Evolutionary conservation across 1,140 invertebrate genomes (phyloP), one percentile per base, ranked within the genome.

Genomic region (Trachelipus rathkii): DNA sequence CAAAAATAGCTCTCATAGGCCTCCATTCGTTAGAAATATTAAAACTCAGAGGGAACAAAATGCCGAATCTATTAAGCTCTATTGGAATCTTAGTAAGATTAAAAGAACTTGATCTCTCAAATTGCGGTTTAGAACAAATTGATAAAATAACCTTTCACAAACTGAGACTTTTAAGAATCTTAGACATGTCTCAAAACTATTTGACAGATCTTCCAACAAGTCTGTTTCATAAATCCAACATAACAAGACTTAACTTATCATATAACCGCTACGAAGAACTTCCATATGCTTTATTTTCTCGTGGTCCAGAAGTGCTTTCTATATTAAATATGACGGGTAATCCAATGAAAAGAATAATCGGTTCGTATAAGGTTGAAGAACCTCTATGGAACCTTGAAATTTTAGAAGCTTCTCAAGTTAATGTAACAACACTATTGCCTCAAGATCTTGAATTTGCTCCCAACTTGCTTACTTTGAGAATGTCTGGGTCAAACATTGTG

Each of bases 251-350:
- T 1, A 96, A 96, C 86, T 86, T 95, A 9, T 93, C 93, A 3
- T 89, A 90, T 78, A 96, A 96, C 84, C 88, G 87, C 24, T 86
- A 96, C 5, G 90, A 90, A 82, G 92, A 93, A 67, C 60, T 81
- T 45, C 79, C 79, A 11, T 50, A 78, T 13, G 72, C 79, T 0
- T 50, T 81, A 5, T 78, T 81, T 53, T 46, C 74, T 10, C 76
- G 77, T 60, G 50, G 73, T 4, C 67, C 76, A 72, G 88, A 89
- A 24, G 90, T 90, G 10, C 84, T 96, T 60, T 85, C 90, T 67
- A 91, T 91, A 80, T 87, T 96, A 78, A 94, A 96, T 85, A 85
- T 96, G 74, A 94, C 91, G 84, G 94, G 92, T 15, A 96, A 96
- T 85, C 90, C 90, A 83, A 92, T 96, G 81, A 89, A 89, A 74